Percentiles rank a stretch among this genome's conserved stretches.
These are phyloP conservation scores for Eudasyphora cyanicolor DNA, from an alignment of 2,888 invertebrate genomes.

Conservation along the genomic window DNA sequence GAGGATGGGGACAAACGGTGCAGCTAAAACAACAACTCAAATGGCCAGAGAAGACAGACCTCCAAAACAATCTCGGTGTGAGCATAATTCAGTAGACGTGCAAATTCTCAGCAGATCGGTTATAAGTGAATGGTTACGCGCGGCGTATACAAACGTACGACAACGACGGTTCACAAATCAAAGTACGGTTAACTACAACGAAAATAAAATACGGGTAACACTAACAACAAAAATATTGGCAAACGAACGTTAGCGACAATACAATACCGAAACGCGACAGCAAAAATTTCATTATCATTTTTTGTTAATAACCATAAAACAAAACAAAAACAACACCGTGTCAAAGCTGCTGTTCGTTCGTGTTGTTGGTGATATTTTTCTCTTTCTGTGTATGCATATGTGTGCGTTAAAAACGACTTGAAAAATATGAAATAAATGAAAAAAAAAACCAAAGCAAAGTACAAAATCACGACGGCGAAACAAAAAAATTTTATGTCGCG, in stretches of 20 bases:
- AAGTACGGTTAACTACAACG: constrained; percentile 11
- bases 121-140: constrained; percentile 41
- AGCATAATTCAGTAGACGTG: constrained; percentile 60
- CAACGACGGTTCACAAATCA: not conserved
- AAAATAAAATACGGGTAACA: not conserved
- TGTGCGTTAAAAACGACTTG: not conserved
- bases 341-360: constrained; percentile 42
- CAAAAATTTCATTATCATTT: constrained; percentile 62
- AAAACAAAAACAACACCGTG: not conserved
- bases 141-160: too few relatives aligned
- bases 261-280: constrained; percentile 31
- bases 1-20: not conserved
- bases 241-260: constrained; percentile 47
- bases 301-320: constrained; percentile 56
- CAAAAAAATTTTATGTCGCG: constrained; percentile 14
- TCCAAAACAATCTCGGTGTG: constrained; percentile 46
- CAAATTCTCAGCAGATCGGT: constrained; percentile 60
- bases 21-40: not conserved
- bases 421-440: constrained; percentile 15
- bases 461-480: not conserved
- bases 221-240: constrained; percentile 9
- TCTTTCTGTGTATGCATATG: not conserved
- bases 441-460: not conserved
- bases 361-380: constrained; percentile 39
- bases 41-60: constrained; percentile 6